These are phyloP conservation scores for Argyresthia goedartella DNA, from an alignment of 2,888 invertebrate genomes.

Conservation along the genomic window DNA sequence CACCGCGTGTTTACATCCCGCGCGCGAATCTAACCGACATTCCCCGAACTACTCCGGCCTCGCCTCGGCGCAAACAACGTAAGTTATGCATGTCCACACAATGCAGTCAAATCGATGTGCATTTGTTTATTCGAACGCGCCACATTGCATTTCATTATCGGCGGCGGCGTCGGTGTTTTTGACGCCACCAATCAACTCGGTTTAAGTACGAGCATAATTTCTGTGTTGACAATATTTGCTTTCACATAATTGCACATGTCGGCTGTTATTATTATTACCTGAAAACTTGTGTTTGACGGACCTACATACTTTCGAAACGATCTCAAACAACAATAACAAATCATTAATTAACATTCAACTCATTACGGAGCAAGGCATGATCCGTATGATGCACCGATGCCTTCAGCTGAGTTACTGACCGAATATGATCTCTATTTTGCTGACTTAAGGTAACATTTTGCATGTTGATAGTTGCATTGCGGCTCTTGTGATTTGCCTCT, in stretches of 20 bases:
- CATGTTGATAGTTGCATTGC: not conserved
- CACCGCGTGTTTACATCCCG: slow-evolving; percentile 7
- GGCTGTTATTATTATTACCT: too few species aligned
- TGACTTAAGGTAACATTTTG: too few species aligned
- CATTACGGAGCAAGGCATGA: too few species aligned
- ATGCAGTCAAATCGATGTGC: slow-evolving; percentile 39
- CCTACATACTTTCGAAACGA: too few species aligned
- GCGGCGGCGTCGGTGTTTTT: not conserved
- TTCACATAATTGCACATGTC: too few species aligned
- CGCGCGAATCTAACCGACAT: slow-evolving; percentile 11
- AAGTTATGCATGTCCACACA: slow-evolving; percentile 58
- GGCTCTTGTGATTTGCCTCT: not conserved
- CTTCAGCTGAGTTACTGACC: too few species aligned
- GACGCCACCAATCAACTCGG: not conserved
- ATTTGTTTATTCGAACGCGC: not conserved
- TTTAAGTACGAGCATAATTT: not conserved
- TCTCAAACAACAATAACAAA: too few species aligned
- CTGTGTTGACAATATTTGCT: too few species aligned
- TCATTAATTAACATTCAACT: too few species aligned
- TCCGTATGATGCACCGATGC: too few species aligned
- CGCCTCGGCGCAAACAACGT: slow-evolving; percentile 31
- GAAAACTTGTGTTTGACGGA: too few species aligned
- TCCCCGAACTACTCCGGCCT: not conserved
- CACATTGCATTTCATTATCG: not conserved
- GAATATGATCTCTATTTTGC: too few species aligned